These are phyloP conservation scores for Heteronetta atricapilla DNA, from an alignment of 2,113 vertebrate genomes.

Conservation along the genomic window DNA sequence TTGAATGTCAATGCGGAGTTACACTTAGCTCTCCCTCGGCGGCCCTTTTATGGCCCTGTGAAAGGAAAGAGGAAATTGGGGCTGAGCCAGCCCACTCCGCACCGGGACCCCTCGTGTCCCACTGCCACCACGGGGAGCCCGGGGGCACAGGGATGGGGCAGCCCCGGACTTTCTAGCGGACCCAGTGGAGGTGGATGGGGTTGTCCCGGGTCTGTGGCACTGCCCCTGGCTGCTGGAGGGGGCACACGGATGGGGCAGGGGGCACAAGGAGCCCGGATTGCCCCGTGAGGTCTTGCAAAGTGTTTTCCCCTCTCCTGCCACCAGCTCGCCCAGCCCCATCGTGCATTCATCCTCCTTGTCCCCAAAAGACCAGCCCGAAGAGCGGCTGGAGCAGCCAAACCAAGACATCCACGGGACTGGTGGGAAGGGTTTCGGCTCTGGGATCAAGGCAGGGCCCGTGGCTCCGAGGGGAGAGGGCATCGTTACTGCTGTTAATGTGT, in stretches of 20 bases:
- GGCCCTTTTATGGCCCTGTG: conserved; percentile 52
- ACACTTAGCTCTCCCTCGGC: conserved; percentile 27
- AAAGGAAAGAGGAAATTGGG: conserved; percentile 51
- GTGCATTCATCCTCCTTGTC: background rate
- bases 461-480: conserved; percentile 44
- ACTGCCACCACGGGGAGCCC: rapidly evolving
- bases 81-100: background rate
- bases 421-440: conserved; percentile 38
- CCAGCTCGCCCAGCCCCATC: background rate
- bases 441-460: conserved; percentile 67
- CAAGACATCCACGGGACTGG: background rate
- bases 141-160: background rate
- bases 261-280: background rate
- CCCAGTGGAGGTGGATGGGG: background rate
- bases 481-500: conserved; percentile 66
- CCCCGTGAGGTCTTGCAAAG: background rate
- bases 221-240: background rate
- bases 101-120: rapidly evolving
- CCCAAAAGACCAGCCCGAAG: background rate
- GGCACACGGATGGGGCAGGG: rapidly evolving
- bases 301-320: background rate
- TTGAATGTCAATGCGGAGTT: conserved; percentile 57
- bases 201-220: background rate
- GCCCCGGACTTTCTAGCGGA: background rate
- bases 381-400: background rate